A percentile compares a stretch with the other conserved stretches of the same genome.
These are phyloP conservation scores for Pachypanchax playfairii DNA, from an alignment of 2,113 vertebrate species.

Conservation along the genomic window DNA sequence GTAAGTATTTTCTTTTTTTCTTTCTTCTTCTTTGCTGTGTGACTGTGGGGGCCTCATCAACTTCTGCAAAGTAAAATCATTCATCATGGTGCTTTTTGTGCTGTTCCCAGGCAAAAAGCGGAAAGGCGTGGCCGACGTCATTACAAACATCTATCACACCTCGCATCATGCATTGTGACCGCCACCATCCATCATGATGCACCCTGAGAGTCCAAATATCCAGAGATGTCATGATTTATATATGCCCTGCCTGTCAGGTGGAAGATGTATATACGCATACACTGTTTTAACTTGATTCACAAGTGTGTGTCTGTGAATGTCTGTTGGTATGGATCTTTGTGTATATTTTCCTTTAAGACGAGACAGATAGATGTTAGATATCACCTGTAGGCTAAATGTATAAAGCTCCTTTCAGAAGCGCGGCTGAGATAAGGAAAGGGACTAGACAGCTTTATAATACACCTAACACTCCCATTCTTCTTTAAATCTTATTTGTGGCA, in stretches of 20 bases:
- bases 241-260: constrained; percentile 27
- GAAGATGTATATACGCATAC: constrained; percentile 27
- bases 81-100: constrained; percentile 45
- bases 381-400: constrained; percentile 43
- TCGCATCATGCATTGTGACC: constrained; percentile 45
- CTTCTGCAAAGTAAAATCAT: constrained; percentile 49
- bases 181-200: constrained; percentile 51
- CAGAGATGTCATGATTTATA: constrained; percentile 42
- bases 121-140: constrained; percentile 52
- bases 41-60: constrained; percentile 38
- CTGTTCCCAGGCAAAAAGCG: constrained; percentile 34
- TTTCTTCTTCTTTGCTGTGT: constrained; percentile 6
- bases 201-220: constrained; percentile 28
- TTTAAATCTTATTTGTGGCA: constrained; percentile 34
- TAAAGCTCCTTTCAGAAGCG: constrained; percentile 41
- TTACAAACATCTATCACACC: constrained; percentile 56
- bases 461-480: constrained; percentile 12
- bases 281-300: constrained; percentile 31
- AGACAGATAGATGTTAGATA: constrained; percentile 39
- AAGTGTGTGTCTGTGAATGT: constrained; percentile 11
- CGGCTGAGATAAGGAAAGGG: constrained; percentile 47
- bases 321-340: constrained; percentile 8
- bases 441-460: constrained; percentile 52
- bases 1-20: background rate
- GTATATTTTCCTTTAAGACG: constrained; percentile 39